Evolutionary conservation across 2,888 invertebrate species (phyloP).

Genomic region (Copidosoma aretas): DNA sequence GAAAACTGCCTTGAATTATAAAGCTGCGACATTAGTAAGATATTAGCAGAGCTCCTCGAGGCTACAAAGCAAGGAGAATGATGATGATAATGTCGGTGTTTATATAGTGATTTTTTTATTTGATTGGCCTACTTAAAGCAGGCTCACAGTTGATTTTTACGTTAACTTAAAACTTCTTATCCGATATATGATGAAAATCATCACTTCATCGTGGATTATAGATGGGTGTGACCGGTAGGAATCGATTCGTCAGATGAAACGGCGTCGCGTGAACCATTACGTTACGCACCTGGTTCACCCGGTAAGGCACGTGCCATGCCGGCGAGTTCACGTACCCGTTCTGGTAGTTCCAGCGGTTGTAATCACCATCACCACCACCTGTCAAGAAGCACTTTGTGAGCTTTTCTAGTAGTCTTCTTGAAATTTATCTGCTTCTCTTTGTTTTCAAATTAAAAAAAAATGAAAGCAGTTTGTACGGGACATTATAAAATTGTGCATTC

Average conservation of each 20-base stretch:
- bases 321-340: slow-evolving; percentile 62
- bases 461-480: no score
- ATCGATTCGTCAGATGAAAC: slow-evolving; percentile 62
- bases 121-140: no score
- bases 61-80: slow-evolving; percentile 13
- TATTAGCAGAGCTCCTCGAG: not conserved
- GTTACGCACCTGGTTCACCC: slow-evolving; percentile 62
- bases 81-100: slow-evolving; percentile 23
- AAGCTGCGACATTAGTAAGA: not conserved
- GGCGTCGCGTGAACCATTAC: slow-evolving; percentile 63
- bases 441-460: not conserved
- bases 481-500: slow-evolving; percentile 16
- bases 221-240: slow-evolving; percentile 55
- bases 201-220: slow-evolving; percentile 36
- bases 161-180: slow-evolving; percentile 17
- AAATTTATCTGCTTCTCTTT: not conserved
- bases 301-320: slow-evolving; percentile 62
- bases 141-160: not conserved
- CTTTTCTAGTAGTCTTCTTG: slow-evolving; percentile 30
- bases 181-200: slow-evolving; percentile 7
- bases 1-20: not conserved
- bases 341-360: slow-evolving; percentile 61
- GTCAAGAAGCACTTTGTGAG: slow-evolving; percentile 56
- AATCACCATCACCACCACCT: slow-evolving; percentile 58
- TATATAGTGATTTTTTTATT: not conserved